These are phyloP conservation scores for Cremastinae sp. DNA, from an alignment of 2,888 invertebrate genomes.

Conservation along the genomic window DNA sequence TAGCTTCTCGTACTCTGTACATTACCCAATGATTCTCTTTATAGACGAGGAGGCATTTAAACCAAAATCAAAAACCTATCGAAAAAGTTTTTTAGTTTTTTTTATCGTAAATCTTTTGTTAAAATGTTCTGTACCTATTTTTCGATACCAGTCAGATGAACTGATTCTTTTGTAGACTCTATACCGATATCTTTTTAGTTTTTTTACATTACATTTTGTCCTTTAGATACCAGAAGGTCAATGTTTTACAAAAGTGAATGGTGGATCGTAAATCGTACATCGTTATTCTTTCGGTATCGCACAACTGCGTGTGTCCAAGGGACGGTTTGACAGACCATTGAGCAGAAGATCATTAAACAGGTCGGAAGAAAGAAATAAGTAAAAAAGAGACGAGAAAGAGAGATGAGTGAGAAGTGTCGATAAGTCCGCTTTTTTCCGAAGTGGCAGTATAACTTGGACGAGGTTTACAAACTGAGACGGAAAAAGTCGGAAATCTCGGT, in stretches of 20 bases:
- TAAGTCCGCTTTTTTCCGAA: constrained; percentile 42
- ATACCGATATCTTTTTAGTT: no score
- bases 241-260: constrained; percentile 19
- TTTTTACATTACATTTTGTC: no score
- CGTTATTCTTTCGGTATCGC: constrained; percentile 11
- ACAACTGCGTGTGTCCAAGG: constrained; percentile 28
- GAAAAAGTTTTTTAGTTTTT: no score
- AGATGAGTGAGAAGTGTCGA: constrained; percentile 39
- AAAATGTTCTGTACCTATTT: no score
- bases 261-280: constrained; percentile 35
- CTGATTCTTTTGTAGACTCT: no score
- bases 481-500: constrained; percentile 1
- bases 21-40: no score
- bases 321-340: constrained; percentile 30
- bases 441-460: constrained; percentile 6
- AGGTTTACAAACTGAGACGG: constrained; percentile 15
- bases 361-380: background rate
- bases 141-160: no score
- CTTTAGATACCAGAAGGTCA: constrained; percentile 23
- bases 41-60: no score
- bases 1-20: no score
- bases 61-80: no score
- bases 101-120: no score
- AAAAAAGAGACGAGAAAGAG: constrained; percentile 2
- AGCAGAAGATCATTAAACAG: constrained; percentile 53